Evolutionary conservation across 2,113 vertebrate genomes (phyloP).

Genomic region (Phalacrocorax pelagicus): DNA sequence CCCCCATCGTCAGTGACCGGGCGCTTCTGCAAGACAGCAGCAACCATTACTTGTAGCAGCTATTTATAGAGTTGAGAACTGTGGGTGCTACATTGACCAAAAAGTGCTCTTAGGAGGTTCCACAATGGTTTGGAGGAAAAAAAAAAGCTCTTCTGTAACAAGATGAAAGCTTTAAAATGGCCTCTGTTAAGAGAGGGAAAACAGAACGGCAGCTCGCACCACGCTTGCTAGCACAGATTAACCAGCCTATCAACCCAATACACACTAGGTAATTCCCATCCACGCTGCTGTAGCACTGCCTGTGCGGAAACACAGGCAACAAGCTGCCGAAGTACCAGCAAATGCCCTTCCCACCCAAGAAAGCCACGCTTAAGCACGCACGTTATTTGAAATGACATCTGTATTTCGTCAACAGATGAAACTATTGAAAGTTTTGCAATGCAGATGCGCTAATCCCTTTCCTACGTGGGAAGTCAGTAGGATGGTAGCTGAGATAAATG

Average conservation of each 20-base stretch:
- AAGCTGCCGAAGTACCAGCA: neutral
- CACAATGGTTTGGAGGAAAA: neutral
- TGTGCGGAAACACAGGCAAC: neutral
- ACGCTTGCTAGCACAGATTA: neutral
- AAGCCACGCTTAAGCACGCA: neutral
- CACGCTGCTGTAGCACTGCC: neutral
- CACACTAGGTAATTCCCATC: neutral
- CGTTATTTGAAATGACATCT: neutral
- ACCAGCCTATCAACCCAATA: neutral
- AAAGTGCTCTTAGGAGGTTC: slow-evolving; percentile 7
- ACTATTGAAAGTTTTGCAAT: neutral
- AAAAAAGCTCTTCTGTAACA: neutral
- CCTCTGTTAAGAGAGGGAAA: neutral
- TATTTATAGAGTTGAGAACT: neutral
- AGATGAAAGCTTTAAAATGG: neutral
- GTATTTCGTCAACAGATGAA: neutral
- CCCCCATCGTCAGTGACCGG: neutral
- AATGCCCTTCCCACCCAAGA: neutral
- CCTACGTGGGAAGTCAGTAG: neutral
- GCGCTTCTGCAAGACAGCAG: slow-evolving; percentile 32
- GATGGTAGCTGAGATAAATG: neutral
- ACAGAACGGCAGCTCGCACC: neutral
- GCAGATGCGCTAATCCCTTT: neutral
- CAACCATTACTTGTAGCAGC: slow-evolving; percentile 12
- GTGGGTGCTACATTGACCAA: slow-evolving; percentile 8